Evolutionary conservation across 2,888 invertebrate species (phyloP), one percentile per base, ranked within the genome.

Genomic region (Stramonita haemastoma): DNA sequence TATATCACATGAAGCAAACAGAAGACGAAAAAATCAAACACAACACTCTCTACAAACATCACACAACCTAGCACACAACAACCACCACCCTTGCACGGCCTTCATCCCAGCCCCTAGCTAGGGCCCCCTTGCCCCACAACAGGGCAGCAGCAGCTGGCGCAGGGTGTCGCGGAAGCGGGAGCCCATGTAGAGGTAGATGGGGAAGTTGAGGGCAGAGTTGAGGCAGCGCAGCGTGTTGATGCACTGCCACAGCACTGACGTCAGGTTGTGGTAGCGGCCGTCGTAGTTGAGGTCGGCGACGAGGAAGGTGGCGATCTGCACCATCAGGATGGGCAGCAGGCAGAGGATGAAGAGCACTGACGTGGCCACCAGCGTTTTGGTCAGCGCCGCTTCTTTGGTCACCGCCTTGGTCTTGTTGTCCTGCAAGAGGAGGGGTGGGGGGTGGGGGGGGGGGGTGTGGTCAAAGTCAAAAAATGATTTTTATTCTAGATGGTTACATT

Each of bases 221-320:
- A 88, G 66, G 36, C 81, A 83, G 36, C 88, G 81, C 60, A 88
- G 60, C 36, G 66, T 32, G 88, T 81, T 83, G 81, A 88, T 88
- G 88, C 81, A 56, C 56, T 81, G 77, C 88, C 88, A 88, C 60
- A 88, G 81, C 22, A 88, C 88, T 0, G 88, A 88, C 66, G 88
- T 88, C 83, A 88, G 83, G 83, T 88, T 88, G 88, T 81, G 81
- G 88, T 88, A 88, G 36, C 81, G 81, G 60, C 88, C 88, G 88
- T 88, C 83, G 66, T 88, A 88, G 88, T 83, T 88, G 56, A 88
- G 88, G 83, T 88, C 88, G 34, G 60, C 36, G 79, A 87, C 81
- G 17, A 88, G 83, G 88, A 88, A 88, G 34, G 81, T 88, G 83
- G 88, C 88, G 83, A 88, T 83, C 88, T 88, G 88, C 83, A 88